Conservation (phyloP, 2,888 invertebrate species). For the Cyclophora albipunctata region DNA sequence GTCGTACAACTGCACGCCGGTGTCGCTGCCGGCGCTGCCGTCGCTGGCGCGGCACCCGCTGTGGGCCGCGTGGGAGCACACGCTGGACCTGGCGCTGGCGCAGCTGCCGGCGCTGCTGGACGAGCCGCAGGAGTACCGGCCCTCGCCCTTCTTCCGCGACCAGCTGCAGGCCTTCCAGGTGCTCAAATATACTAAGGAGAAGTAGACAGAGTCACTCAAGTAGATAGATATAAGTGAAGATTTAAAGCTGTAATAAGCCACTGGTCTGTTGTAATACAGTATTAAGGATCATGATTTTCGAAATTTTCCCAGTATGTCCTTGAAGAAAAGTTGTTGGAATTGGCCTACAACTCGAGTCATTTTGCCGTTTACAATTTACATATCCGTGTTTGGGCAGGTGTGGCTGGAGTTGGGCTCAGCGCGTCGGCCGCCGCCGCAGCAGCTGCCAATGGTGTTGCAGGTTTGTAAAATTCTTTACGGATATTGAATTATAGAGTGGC, state of each 20-base stretch:
- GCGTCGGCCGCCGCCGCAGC: slow-evolving; percentile 91
- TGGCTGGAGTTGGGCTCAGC: slow-evolving; percentile 14
- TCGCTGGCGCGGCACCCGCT: slow-evolving; percentile 92
- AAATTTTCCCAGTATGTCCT: no score
- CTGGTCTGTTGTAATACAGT: no score
- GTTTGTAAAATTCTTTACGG: slow-evolving; percentile 49
- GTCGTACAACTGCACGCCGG: slow-evolving; percentile 97
- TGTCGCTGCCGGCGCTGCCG: slow-evolving; percentile 93
- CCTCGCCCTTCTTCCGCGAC: slow-evolving; percentile 96
- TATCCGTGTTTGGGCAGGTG: neutral
- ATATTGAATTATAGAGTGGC: no score
- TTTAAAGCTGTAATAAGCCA: no score
- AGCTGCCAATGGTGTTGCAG: slow-evolving; percentile 97
- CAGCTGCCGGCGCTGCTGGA: slow-evolving; percentile 88
- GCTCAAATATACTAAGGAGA: neutral
- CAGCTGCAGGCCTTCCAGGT: slow-evolving; percentile 98
- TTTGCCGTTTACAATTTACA: neutral
- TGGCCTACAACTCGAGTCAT: no score
- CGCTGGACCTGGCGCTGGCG: slow-evolving; percentile 93
- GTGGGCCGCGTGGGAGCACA: slow-evolving; percentile 99
- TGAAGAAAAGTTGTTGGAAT: no score
- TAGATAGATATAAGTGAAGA: no score
- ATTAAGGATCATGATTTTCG: no score
- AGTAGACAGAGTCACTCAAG: no score
- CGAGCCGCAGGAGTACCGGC: slow-evolving; percentile 69